Evolutionary conservation across 2,888 invertebrate genomes (phyloP), one percentile per base, ranked within the genome.

Genomic region (Catocala fraxini): DNA sequence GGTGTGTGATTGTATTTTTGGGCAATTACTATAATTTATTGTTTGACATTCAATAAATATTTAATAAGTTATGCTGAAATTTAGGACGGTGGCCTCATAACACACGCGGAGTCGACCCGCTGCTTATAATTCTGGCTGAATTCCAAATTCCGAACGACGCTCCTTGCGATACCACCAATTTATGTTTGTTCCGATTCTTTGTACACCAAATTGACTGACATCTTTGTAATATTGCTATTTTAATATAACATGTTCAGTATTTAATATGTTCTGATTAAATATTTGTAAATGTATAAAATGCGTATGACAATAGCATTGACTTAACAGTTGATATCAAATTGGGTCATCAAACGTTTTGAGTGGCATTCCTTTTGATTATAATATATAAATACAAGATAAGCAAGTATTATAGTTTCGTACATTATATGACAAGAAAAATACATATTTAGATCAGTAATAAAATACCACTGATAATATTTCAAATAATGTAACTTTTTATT

Each of bases 51-150:
- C 79, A 82, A 85, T 85, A 82, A 85, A 85, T 81, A 84, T 84
- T 84, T 83, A 83, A 86, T 87, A 87, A 84, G 75, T 81, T 82
- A 81, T 70, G 78, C 76, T 81, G 79, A 85, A 84, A 91, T 87
- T 84, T 88, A 86, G 90, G 87, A 80, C 90, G 85, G 82, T 82
- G 83, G 87, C 86, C 87, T 80, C 86, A 87, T 87, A 88, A 86
- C 81, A 81, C 78, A 79, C 81, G 72, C 82, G 80, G 82, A 78
- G 80, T 82, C 83, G 72, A 81, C 73, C 25, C 73, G 76, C 84
- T 84, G 85, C 87, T 88, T 87, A 89, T 79, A 84, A 77, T 85
- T 86, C 77, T 91, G 91, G 91, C 91, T 81, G 79, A 80, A 86
- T 87, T 90, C 91, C 91, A 91, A 89, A 86, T 83, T 79, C 81